These are phyloP conservation scores for Petaurus breviceps DNA, from an alignment of 2,113 vertebrate species.

Conservation along the genomic window DNA sequence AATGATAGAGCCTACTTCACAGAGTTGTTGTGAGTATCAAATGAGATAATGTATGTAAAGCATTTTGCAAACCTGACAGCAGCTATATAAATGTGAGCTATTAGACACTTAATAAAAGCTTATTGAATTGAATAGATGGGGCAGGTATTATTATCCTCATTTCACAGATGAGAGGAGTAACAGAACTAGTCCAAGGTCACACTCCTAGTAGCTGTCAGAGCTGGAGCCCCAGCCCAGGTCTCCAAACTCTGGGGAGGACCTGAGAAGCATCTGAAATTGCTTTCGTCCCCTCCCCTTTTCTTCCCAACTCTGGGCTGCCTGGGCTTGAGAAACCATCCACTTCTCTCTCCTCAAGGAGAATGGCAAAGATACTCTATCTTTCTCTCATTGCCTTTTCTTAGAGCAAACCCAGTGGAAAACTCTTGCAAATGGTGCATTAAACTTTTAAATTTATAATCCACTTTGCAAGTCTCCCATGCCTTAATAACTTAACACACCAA, in stretches of 20 bases:
- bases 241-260: background rate
- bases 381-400: slow-evolving; percentile 59
- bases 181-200: background rate
- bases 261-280: background rate
- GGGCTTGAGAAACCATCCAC: background rate
- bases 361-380: slow-evolving; percentile 30
- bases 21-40: background rate
- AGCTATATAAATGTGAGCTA: background rate
- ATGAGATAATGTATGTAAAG: background rate
- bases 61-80: background rate
- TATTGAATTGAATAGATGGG: background rate
- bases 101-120: background rate
- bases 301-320: background rate
- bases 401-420: slow-evolving; percentile 69
- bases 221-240: background rate
- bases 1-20: background rate
- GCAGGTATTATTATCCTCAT: background rate
- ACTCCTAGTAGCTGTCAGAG: background rate
- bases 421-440: slow-evolving; percentile 72
- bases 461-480: slow-evolving; percentile 70
- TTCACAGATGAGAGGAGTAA: background rate
- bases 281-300: background rate
- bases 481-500: slow-evolving; percentile 71
- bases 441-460: slow-evolving; percentile 71
- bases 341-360: slow-evolving; percentile 33